Evolutionary conservation across 1,140 invertebrate species (phyloP).

Genomic region (Rhizoglyphus robini): DNA sequence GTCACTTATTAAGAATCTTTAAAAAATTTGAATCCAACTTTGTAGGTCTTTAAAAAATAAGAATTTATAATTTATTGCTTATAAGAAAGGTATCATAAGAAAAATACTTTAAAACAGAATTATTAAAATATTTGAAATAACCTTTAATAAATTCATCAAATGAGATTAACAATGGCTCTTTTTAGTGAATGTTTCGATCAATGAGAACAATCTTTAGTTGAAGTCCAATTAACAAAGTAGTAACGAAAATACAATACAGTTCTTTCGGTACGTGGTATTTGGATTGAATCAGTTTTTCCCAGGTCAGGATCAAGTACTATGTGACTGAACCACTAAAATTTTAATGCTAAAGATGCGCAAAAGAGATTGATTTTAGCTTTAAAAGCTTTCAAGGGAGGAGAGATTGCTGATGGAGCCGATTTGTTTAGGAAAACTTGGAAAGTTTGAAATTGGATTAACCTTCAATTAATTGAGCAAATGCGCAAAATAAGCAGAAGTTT

Average conservation of each 20-base stretch:
- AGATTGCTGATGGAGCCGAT: slow-evolving; percentile 17
- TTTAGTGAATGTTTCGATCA: slow-evolving; percentile 56
- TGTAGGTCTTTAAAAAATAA: no score
- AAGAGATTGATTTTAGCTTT: neutral
- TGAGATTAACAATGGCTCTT: no score
- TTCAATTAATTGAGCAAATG: no score
- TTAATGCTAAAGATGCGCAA: slow-evolving; percentile 1
- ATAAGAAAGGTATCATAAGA: no score
- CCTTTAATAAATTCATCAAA: no score
- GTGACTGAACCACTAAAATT: slow-evolving; percentile 21
- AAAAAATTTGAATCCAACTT: no score
- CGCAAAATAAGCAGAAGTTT: no score
- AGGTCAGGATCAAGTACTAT: slow-evolving; percentile 36
- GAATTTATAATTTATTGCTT: no score
- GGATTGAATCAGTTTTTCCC: slow-evolving; percentile 36
- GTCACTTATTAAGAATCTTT: no score
- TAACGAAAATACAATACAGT: slow-evolving; percentile 29
- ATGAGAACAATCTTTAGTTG: slow-evolving; percentile 33
- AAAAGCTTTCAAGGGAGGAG: slow-evolving; percentile 15
- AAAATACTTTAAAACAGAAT: no score
- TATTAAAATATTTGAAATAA: no score
- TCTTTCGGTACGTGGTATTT: slow-evolving; percentile 34
- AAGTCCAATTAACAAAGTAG: slow-evolving; percentile 34
- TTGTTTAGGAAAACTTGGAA: slow-evolving; percentile 23
- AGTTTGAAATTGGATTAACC: no score